phyloP scores from a whole-genome alignment of 2,797 vertebrate genomes.

The Acomys russatus region DNA sequence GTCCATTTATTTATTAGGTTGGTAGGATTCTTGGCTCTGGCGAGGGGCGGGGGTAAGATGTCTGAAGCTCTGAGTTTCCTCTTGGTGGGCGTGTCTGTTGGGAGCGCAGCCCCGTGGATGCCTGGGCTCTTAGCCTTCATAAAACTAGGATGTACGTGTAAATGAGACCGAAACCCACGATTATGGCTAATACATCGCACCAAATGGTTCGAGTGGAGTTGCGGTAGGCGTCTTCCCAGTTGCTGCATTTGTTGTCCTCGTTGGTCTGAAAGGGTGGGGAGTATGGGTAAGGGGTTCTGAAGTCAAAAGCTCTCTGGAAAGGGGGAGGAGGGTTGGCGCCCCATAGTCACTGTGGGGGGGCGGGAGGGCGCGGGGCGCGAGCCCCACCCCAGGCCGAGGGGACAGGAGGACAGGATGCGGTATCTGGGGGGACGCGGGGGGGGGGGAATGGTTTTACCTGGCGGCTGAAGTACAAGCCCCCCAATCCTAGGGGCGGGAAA shows the following conservation, averaged over 20 bases:
- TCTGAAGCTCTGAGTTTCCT: constrained; percentile 63
- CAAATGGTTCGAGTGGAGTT: constrained; percentile 72
- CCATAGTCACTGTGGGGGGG: neutral
- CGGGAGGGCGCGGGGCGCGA: neutral
- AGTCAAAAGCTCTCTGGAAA: neutral
- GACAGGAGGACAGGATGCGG: neutral
- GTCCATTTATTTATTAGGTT: constrained; percentile 49
- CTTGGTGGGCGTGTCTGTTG: neutral
- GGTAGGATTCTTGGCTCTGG: constrained; percentile 46
- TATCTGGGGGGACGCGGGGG: neutral
- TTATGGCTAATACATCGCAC: neutral
- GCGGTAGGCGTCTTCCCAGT: constrained; percentile 66
- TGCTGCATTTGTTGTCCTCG: neutral
- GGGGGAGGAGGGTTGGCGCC: constrained; percentile 21
- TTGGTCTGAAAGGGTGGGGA: constrained; percentile 60
- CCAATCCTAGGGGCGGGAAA: constrained; percentile 65
- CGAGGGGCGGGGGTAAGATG: neutral
- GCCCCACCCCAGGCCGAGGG: constrained; percentile 28
- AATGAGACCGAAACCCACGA: constrained; percentile 57
- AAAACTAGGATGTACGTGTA: neutral
- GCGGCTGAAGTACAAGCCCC: rapidly evolving
- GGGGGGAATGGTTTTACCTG: constrained; percentile 71
- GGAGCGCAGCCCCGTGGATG: neutral
- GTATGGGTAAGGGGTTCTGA: constrained; percentile 40
- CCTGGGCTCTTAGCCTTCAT: constrained; percentile 30